Evolutionary conservation across 2,113 vertebrate species (phyloP).

Genomic region (Stegostoma tigrinum): DNA sequence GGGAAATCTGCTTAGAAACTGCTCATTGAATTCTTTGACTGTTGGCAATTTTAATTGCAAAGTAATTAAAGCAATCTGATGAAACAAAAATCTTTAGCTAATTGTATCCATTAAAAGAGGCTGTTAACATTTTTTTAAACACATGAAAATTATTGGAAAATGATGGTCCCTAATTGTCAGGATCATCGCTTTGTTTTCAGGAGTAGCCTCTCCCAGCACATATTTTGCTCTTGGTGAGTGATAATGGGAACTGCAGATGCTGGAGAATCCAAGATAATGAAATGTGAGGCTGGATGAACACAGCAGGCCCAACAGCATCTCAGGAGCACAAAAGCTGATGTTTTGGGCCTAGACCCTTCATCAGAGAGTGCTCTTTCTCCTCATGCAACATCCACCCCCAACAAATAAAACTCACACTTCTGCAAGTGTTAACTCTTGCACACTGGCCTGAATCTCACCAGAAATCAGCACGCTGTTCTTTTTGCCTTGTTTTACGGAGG

Average conservation of each 20-base stretch:
- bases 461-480: too few relatives aligned
- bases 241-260: too few relatives aligned
- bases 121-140: constrained; percentile 20
- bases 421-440: background rate
- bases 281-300: too few relatives aligned
- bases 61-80: constrained; percentile 27
- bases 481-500: too few relatives aligned
- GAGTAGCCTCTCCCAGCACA: too few relatives aligned
- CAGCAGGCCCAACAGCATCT: too few relatives aligned
- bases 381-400: background rate
- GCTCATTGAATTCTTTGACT: background rate
- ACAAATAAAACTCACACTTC: background rate
- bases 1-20: constrained; percentile 16
- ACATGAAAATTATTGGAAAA: constrained; percentile 14
- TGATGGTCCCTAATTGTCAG: background rate
- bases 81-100: constrained; percentile 31
- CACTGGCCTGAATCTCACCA: too few relatives aligned
- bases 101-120: constrained; percentile 28
- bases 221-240: too few relatives aligned
- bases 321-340: too few relatives aligned
- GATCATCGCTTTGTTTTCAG: background rate
- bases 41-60: constrained; percentile 25
- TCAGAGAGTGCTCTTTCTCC: background rate
- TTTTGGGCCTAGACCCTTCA: too few relatives aligned
- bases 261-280: too few relatives aligned